Conservation (phyloP, 2,113 vertebrate genomes). For the Prunella himalayana region DNA sequence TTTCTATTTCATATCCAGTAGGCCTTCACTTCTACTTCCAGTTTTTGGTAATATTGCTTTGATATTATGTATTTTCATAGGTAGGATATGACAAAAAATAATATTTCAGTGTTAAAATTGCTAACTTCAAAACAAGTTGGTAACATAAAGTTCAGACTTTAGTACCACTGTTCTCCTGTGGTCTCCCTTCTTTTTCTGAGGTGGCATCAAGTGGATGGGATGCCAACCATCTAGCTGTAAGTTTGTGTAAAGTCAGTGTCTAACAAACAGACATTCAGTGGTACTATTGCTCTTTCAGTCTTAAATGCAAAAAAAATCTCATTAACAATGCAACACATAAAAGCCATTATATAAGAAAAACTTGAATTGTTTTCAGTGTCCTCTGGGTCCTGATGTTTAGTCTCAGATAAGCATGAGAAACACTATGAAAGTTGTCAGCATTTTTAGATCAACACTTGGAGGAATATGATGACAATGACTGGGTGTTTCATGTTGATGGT, state of each 20-base stretch:
- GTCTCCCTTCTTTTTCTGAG: not conserved
- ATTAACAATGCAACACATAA: not conserved
- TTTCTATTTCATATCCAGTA: not conserved
- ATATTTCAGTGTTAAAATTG: not conserved
- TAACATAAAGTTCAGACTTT: not conserved
- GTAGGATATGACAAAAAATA: not conserved
- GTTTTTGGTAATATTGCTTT: not conserved
- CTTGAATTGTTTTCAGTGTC: not conserved
- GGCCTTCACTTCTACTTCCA: not conserved
- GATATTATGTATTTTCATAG: not conserved
- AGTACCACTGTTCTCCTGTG: not conserved
- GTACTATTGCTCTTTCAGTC: not conserved
- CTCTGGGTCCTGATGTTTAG: not conserved
- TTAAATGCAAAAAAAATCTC: not conserved
- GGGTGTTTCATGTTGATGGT: not conserved
- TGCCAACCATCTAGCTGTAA: not conserved
- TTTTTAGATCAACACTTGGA: not conserved
- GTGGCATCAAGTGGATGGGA: fast-evolving
- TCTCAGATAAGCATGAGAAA: not conserved
- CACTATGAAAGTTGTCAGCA: not conserved
- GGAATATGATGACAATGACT: not conserved
- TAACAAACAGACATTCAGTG: not conserved
- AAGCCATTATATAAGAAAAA: not conserved
- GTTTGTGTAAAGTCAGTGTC: not conserved
- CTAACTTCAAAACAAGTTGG: not conserved